phyloP scores from a whole-genome alignment of 2,797 vertebrate species.

The Gallirallus australis region DNA sequence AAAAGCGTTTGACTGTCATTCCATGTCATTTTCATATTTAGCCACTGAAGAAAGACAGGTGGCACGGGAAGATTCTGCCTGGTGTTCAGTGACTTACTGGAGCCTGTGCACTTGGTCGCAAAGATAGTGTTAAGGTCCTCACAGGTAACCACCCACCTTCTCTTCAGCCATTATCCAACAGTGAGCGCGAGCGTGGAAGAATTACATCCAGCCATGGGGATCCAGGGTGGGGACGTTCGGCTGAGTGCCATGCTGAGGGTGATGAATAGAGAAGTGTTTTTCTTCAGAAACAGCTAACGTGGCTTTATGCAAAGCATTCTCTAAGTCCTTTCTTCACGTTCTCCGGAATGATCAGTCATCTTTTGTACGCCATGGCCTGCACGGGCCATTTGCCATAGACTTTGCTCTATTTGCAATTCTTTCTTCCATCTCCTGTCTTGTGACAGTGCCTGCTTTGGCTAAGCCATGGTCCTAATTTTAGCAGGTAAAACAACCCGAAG shows the following conservation, averaged over 20 bases:
- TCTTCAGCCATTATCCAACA: not conserved
- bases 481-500: not conserved
- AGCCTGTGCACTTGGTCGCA: not conserved
- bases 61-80: not conserved
- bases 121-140: not conserved
- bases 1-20: slow-evolving; percentile 1
- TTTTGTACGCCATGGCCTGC: not conserved
- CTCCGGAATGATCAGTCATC: not conserved
- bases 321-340: not conserved
- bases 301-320: not conserved
- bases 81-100: not conserved
- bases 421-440: not conserved
- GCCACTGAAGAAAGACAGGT: not conserved
- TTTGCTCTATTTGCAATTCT: not conserved
- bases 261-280: not conserved
- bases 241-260: not conserved
- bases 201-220: not conserved
- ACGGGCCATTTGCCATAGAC: not conserved
- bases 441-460: not conserved
- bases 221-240: not conserved
- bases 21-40: not conserved
- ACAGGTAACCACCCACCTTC: not conserved
- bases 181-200: accelerated
- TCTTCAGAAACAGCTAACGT: not conserved
- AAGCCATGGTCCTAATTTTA: not conserved